Conservation (phyloP, 2,113 vertebrate species). For the Speoplatyrhinus poulsoni region DNA sequence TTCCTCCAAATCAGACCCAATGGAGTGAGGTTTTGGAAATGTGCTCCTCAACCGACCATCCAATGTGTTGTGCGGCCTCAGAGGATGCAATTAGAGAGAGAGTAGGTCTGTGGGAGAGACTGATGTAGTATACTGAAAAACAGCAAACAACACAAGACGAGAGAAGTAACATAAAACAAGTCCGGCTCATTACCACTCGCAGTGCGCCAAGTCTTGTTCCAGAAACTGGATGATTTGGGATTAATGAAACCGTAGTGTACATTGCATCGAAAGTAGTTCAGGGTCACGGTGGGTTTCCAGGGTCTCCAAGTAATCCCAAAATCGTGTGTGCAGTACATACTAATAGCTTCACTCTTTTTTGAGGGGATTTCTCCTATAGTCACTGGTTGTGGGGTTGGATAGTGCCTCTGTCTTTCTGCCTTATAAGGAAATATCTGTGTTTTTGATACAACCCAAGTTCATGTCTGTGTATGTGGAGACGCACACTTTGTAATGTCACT, state of each 20-base stretch:
- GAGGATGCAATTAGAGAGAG: conserved; percentile 5
- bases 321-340: neutral
- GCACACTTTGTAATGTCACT: neutral
- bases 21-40: no score
- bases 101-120: neutral
- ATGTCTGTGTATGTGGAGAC: neutral
- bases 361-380: neutral
- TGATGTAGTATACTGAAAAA: neutral
- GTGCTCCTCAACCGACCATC: no score
- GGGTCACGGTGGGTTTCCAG: neutral
- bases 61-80: conserved; percentile 2
- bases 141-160: neutral
- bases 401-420: neutral
- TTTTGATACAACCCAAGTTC: neutral
- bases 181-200: no score
- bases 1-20: no score
- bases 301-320: neutral
- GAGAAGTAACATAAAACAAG: neutral
- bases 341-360: neutral
- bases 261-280: neutral
- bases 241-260: neutral
- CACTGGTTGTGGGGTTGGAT: neutral
- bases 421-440: conserved; percentile 7
- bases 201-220: no score
- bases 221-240: neutral